Percentiles rank a stretch among this genome's conserved stretches.
Evolutionary conservation across 2,113 vertebrate species (phyloP).

Genomic region (Bettongia penicillata): DNA sequence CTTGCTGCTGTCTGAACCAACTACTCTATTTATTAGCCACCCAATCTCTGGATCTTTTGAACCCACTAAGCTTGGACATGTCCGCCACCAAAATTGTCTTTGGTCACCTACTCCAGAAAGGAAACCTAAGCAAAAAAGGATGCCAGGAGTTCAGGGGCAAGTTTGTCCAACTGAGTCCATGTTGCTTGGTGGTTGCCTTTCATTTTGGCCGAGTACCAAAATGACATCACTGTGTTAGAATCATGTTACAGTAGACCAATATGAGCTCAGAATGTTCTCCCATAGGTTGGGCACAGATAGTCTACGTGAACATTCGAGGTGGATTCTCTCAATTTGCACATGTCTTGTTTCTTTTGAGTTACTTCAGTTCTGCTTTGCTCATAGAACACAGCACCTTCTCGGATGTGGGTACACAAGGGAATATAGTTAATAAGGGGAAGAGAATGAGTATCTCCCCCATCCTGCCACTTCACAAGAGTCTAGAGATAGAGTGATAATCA

Average conservation of each 20-base stretch:
- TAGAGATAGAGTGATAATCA: background rate
- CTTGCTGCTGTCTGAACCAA: background rate
- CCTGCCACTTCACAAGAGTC: background rate
- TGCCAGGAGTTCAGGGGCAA: background rate
- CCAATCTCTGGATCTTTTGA: background rate
- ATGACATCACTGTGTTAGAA: too few relatives aligned
- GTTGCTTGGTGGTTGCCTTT: background rate
- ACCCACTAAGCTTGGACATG: background rate
- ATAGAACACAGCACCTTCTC: too few relatives aligned
- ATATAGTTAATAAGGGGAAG: background rate
- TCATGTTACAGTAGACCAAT: too few relatives aligned
- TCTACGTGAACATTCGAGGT: too few relatives aligned
- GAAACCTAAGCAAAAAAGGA: background rate
- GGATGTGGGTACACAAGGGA: background rate
- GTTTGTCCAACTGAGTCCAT: background rate
- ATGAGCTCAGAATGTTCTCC: too few relatives aligned
- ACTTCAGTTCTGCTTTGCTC: too few relatives aligned
- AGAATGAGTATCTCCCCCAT: background rate
- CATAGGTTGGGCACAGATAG: too few relatives aligned
- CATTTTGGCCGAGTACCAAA: too few relatives aligned
- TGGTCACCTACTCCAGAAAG: background rate
- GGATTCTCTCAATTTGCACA: too few relatives aligned
- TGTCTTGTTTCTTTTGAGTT: too few relatives aligned
- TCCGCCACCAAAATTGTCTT: background rate
- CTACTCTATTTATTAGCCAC: background rate